Base-by-base conservation (phyloP, 2,797 vertebrate genomes). In the Nannoperca obscura region DNA sequence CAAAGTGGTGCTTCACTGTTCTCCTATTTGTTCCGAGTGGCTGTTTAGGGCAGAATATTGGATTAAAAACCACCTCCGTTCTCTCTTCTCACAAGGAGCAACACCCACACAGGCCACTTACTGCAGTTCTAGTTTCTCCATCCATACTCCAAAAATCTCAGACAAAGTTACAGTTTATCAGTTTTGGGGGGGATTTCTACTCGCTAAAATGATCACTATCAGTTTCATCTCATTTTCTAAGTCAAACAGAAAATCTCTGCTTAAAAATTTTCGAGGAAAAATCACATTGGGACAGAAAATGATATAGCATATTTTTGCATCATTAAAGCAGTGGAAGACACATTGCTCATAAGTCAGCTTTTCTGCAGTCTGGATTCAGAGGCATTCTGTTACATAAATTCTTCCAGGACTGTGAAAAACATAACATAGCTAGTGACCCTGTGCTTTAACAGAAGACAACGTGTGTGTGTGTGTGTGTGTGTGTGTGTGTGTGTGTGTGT, bases 1-100 rank as follows among this genome's bases (percentile, higher is more conserved):
- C 12, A 66, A 81, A 84, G 12, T 32, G 46, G 3, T 46, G 24
- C 66, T 57, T 78, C 10, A 36, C 61, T 77, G 54, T 74, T 80
- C 75, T 65, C 57, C 52, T 67, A 19, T 78, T 82, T 80, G 47
- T 70, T 80, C 24, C 14, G n/a, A 84, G 74, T 58, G 60, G 36
- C 63, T 78, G 44, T 81, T 79, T 10, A 27, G 34, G 80, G 64
- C 53, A 86, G 66, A 68, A 80, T 61, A 34, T 58, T 73, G 65
- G 42, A 79, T 84, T 73, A 69, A 82, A 73, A 63, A 54, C 7
- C 30, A 40, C 64, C 63, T 80, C 58, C 52, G 8, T 17, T 44
- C 66, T 44, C 24, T 65, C 60, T 63, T 50, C 53, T 81, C 10
- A 36, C 36, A 66, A 68, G 66, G 47, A 74, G 50, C 44, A 67